Base-by-base conservation (phyloP, 2,888 invertebrate species). In the Drosophila borborema region DNA sequence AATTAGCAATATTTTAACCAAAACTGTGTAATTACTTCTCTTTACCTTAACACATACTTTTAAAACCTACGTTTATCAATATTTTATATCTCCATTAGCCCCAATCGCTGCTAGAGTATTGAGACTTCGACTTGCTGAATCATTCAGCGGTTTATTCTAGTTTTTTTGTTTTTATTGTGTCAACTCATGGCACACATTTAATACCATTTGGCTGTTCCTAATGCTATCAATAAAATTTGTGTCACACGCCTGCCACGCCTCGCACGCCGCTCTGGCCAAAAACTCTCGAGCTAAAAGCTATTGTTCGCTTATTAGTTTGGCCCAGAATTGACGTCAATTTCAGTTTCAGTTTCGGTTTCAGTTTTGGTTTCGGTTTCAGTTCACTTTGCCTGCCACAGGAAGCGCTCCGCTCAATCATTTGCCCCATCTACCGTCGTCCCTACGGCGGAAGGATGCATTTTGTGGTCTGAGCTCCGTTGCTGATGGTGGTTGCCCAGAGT, bases 401-500 rank as follows among this genome's bases (percentile, higher is more conserved):
- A 78, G 46, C 18, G 49, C 46, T 72, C 28, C 36, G 80, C 54
- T 79, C 71, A 65, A 60, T 64, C 77, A 69, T 62, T 59, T 53
- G n/a, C 41, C 45, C 58, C 58, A 36, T 10, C 23, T 4, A 10
- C 18, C 43, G 0, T 23, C 48, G 71, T 41, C 14, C 34, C 36
- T 60, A 18, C 16, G 68, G 28, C 64, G 80, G 65, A 76, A 76
- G 77, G 80, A 76, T 80, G 77, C 67, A 77, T 73, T 72, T 72
- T 75, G 79, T 72, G 72, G 75, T 61, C 18, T 51, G 49, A 5
- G 31, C 31, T 6, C 5, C 28, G 16, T 16, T 28, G 49, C 5
- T n/a, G 16, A 16, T 28, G 49, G 10, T 31, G 49, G 31, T 31
- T 49, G 49, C 6, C 49, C 6, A 31, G 31, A 45, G 53, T 9